Percentiles rank a stretch among this genome's conserved stretches.
phyloP scores from a whole-genome alignment of 2,888 invertebrate species.

The Leptinotarsa juncta region DNA sequence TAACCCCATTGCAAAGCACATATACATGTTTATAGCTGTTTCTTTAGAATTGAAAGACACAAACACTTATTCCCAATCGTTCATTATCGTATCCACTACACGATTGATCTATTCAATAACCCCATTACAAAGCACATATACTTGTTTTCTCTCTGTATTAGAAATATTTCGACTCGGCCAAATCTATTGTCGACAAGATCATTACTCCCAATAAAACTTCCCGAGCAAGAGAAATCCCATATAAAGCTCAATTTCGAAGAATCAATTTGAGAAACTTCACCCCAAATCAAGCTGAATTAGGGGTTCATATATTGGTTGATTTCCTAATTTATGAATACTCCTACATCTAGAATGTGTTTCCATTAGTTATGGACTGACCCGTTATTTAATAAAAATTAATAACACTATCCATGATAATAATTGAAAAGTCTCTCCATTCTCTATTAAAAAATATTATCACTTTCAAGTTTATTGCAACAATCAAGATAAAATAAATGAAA shows the following conservation, averaged over 20 bases:
- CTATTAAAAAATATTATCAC: too few relatives aligned
- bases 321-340: slow-evolving; percentile 20
- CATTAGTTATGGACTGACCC: background rate
- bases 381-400: too few relatives aligned
- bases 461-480: too few relatives aligned
- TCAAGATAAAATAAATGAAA: too few relatives aligned
- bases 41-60: too few relatives aligned
- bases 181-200: slow-evolving; percentile 43
- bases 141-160: slow-evolving; percentile 19
- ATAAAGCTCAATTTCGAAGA: slow-evolving; percentile 47
- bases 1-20: too few relatives aligned
- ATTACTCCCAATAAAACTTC: slow-evolving; percentile 52
- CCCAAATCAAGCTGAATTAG: slow-evolving; percentile 31
- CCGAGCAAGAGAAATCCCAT: slow-evolving; percentile 48
- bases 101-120: too few relatives aligned
- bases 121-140: background rate
- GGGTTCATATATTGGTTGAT: slow-evolving; percentile 34
- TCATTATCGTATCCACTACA: too few relatives aligned
- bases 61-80: too few relatives aligned
- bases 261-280: slow-evolving; percentile 44
- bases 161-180: slow-evolving; percentile 2
- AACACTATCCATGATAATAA: too few relatives aligned
- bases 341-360: background rate
- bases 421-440: too few relatives aligned
- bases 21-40: too few relatives aligned